phyloP scores from a whole-genome alignment of 2,888 invertebrate genomes.

The Mantis religiosa region DNA sequence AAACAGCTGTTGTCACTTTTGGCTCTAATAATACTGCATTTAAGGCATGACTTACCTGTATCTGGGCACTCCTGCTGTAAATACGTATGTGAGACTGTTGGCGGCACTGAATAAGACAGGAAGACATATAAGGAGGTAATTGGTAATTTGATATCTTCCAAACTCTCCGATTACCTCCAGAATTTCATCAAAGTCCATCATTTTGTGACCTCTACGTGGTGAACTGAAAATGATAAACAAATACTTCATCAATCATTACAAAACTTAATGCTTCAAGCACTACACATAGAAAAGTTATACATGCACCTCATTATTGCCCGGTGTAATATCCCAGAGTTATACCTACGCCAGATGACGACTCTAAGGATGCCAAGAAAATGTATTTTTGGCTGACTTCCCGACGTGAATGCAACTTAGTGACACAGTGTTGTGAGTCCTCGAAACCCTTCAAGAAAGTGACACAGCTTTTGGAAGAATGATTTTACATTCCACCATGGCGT shows the following conservation, averaged over 20 bases:
- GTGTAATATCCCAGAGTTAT: not conserved
- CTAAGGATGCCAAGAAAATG: not conserved
- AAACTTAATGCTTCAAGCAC: not conserved
- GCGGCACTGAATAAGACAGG: conserved; percentile 58
- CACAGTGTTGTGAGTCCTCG: no score
- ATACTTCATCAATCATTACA: not conserved
- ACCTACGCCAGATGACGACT: not conserved
- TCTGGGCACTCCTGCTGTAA: conserved; percentile 55
- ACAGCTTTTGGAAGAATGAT: no score
- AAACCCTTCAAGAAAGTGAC: no score
- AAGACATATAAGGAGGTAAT: conserved; percentile 54
- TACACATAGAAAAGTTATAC: no score
- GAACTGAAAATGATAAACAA: not conserved
- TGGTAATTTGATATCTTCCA: conserved; percentile 54
- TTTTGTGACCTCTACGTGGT: not conserved
- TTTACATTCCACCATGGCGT: no score
- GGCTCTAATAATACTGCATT: no score
- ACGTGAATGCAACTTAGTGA: not conserved
- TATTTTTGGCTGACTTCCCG: not conserved
- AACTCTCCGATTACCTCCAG: conserved; percentile 57
- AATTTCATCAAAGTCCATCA: conserved; percentile 60
- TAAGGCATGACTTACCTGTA: conserved; percentile 47
- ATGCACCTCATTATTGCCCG: not conserved
- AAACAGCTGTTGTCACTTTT: no score
- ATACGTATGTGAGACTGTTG: conserved; percentile 58